Evolutionary conservation across 2,888 invertebrate genomes (phyloP).

Genomic region (Agonopterix alstromeriana): DNA sequence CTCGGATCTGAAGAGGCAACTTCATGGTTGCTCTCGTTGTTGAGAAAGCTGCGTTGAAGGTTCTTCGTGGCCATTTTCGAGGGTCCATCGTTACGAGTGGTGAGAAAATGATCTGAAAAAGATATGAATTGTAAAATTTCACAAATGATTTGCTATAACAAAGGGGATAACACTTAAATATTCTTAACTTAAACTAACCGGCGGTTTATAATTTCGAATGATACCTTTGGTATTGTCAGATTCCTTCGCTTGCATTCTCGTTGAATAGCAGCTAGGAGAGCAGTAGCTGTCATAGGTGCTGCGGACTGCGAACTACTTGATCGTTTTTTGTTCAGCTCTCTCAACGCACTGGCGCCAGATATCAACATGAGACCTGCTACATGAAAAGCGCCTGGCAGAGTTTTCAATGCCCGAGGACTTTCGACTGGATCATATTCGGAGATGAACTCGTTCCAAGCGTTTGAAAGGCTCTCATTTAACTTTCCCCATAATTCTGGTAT

Average conservation of each 20-base stretch:
- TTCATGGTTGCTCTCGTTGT: conserved; percentile 34
- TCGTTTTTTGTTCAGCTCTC: conserved; percentile 77
- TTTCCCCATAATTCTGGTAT: conserved; percentile 82
- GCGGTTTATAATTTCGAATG: not conserved
- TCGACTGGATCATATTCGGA: conserved; percentile 87
- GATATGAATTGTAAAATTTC: not conserved
- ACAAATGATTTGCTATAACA: not conserved
- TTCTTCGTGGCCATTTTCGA: conserved; percentile 56
- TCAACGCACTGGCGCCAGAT: conserved; percentile 78
- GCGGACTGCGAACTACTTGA: conserved; percentile 34
- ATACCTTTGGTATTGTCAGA: conserved; percentile 57
- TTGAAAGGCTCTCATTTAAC: conserved; percentile 81
- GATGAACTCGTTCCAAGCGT: conserved; percentile 88
- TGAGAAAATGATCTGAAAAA: conserved; percentile 53
- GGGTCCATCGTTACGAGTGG: conserved; percentile 62
- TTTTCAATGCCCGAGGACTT: conserved; percentile 80
- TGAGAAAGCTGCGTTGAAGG: conserved; percentile 28
- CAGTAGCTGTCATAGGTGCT: conserved; percentile 57
- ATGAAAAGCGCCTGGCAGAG: conserved; percentile 75
- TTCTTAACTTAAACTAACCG: not conserved
- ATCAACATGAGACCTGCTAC: conserved; percentile 80
- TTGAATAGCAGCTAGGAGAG: conserved; percentile 56
- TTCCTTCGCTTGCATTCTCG: conserved; percentile 57
- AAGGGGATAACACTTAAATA: not conserved
- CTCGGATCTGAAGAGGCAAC: conserved; percentile 42